phyloP scores from a whole-genome alignment of 2,888 invertebrate genomes.

The Anagyrus pseudococci region DNA sequence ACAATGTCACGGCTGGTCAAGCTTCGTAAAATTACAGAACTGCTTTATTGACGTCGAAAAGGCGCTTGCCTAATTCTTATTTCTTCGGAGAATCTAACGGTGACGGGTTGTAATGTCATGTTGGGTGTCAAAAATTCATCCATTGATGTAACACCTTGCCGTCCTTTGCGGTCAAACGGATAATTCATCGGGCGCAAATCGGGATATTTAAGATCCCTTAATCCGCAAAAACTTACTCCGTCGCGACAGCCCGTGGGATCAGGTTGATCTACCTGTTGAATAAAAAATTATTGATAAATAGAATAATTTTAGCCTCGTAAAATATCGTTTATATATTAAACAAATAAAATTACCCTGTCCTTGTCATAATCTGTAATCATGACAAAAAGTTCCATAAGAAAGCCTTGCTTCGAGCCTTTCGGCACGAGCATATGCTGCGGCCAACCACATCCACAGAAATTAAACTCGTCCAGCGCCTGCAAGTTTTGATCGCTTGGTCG shows the following conservation, averaged over 20 bases:
- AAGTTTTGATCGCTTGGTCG: slow-evolving; percentile 68
- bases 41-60: too few species aligned
- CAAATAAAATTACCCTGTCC: slow-evolving; percentile 61
- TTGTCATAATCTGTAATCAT: slow-evolving; percentile 78
- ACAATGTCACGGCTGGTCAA: too few species aligned
- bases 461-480: slow-evolving; percentile 65
- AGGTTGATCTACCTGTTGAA: slow-evolving; percentile 42
- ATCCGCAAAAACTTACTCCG: slow-evolving; percentile 80
- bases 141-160: slow-evolving; percentile 68
- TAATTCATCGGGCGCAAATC: slow-evolving; percentile 84
- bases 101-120: slow-evolving; percentile 72
- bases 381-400: slow-evolving; percentile 73
- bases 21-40: too few species aligned
- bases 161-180: slow-evolving; percentile 72
- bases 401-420: slow-evolving; percentile 73
- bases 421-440: slow-evolving; percentile 83
- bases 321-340: not conserved
- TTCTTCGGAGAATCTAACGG: slow-evolving; percentile 67
- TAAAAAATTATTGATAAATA: not conserved
- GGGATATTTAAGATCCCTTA: slow-evolving; percentile 77
- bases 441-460: slow-evolving; percentile 90
- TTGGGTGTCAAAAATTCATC: slow-evolving; percentile 76
- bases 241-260: slow-evolving; percentile 66
- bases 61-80: not conserved
- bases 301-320: not conserved